These are phyloP conservation scores for Vireo altiloquus DNA, from an alignment of 2,113 vertebrate genomes.

Conservation along the genomic window DNA sequence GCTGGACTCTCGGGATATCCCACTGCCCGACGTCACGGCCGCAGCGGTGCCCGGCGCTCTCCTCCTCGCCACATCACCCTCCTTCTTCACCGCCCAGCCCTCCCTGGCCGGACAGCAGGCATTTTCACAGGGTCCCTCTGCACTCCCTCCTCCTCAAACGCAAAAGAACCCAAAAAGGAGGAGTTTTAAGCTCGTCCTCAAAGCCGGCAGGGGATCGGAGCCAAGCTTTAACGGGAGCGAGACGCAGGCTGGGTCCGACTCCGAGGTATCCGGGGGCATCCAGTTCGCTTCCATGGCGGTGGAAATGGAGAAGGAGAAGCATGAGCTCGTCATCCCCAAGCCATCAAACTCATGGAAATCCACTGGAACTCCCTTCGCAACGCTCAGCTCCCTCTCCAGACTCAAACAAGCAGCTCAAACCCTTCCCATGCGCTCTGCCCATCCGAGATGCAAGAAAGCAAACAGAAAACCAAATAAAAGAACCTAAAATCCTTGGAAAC, in stretches of 20 bases:
- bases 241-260: not conserved
- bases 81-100: not conserved
- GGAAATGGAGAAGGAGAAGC: slow-evolving; percentile 30
- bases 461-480: not conserved
- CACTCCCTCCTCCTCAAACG: slow-evolving; percentile 46
- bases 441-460: slow-evolving; percentile 43
- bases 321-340: slow-evolving; percentile 44
- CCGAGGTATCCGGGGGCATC: not conserved
- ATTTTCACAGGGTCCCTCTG: not conserved
- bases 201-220: not conserved
- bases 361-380: slow-evolving; percentile 27
- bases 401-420: slow-evolving; percentile 45
- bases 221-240: not conserved
- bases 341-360: not conserved
- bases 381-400: slow-evolving; percentile 42
- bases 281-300: not conserved
- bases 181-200: not conserved
- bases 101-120: not conserved
- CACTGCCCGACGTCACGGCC: not conserved
- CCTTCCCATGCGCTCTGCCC: slow-evolving; percentile 35
- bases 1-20: not conserved
- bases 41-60: not conserved
- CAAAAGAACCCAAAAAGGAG: not conserved
- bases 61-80: not conserved
- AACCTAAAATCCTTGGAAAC: slow-evolving; percentile 41